Conservation (phyloP, 2,888 invertebrate species). For the Leptura quadrifasciata region DNA sequence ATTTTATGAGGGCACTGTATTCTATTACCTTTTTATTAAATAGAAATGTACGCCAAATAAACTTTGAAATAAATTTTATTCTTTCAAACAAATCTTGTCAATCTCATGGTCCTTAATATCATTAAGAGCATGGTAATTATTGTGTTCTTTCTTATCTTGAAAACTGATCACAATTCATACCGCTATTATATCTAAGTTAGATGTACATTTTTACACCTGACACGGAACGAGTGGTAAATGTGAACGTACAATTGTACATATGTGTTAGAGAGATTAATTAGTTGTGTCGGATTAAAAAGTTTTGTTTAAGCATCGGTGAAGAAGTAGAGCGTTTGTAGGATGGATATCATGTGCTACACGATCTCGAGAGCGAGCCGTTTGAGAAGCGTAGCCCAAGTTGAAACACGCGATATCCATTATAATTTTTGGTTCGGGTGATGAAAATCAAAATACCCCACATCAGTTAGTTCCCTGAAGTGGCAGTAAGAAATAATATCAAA, state of each 20-base stretch:
- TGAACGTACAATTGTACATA: slow-evolving; percentile 47
- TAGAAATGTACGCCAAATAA: no score
- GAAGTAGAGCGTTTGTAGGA: slow-evolving; percentile 42
- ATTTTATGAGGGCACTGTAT: no score
- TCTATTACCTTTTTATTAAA: no score
- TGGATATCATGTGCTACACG: slow-evolving; percentile 39
- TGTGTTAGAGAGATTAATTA: slow-evolving; percentile 54
- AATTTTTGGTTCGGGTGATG: slow-evolving; percentile 18
- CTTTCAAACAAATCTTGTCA: no score
- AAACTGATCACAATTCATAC: slow-evolving; percentile 9
- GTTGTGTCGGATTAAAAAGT: slow-evolving; percentile 47
- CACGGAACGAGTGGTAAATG: slow-evolving; percentile 40
- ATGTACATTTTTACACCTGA: slow-evolving; percentile 39
- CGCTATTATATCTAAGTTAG: slow-evolving; percentile 36
- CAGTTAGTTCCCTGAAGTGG: no score
- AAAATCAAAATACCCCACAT: no score
- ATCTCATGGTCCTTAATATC: neutral
- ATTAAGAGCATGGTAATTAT: neutral
- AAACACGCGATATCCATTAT: slow-evolving; percentile 21
- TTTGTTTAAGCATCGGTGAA: slow-evolving; percentile 42
- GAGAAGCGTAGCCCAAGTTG: slow-evolving; percentile 16
- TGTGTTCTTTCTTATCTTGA: slow-evolving; percentile 7
- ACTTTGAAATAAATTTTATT: no score
- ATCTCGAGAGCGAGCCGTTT: slow-evolving; percentile 22
- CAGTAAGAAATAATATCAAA: no score